phyloP scores from a whole-genome alignment of 2,113 vertebrate genomes.

The Onychostoma macrolepis region DNA sequence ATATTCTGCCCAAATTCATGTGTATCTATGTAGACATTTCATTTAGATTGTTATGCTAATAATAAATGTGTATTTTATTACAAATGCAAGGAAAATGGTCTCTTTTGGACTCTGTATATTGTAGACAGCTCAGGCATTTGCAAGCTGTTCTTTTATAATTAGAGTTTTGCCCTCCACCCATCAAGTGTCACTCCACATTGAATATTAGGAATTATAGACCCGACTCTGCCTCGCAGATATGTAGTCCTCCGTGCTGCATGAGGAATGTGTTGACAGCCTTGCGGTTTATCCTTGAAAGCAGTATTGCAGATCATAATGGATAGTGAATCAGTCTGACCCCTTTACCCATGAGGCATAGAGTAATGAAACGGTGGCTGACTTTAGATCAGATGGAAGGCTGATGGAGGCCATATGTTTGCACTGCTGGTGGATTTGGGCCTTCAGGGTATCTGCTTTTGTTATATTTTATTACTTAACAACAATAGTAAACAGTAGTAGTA shows the following conservation, averaged over 20 bases:
- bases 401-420: slow-evolving; percentile 30
- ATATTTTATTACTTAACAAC: neutral
- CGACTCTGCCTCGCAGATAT: neutral
- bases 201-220: neutral
- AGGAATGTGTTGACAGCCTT: slow-evolving; percentile 13
- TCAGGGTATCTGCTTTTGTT: slow-evolving; percentile 3
- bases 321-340: slow-evolving; percentile 31
- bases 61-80: neutral
- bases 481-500: neutral
- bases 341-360: slow-evolving; percentile 16
- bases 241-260: neutral
- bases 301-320: slow-evolving; percentile 30
- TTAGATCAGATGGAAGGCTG: neutral
- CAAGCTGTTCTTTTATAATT: slow-evolving; percentile 6
- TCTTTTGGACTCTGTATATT: neutral
- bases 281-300: slow-evolving; percentile 5
- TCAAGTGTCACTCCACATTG: neutral
- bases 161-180: neutral
- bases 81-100: neutral
- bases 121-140: neutral
- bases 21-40: too few relatives aligned
- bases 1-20: too few relatives aligned
- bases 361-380: neutral
- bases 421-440: slow-evolving; percentile 13
- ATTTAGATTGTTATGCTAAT: neutral